Percentiles rank a stretch among this genome's conserved stretches.
These are phyloP conservation scores for Amphibalanus amphitrite DNA, from an alignment of 1,140 invertebrate genomes.

Conservation along the genomic window DNA sequence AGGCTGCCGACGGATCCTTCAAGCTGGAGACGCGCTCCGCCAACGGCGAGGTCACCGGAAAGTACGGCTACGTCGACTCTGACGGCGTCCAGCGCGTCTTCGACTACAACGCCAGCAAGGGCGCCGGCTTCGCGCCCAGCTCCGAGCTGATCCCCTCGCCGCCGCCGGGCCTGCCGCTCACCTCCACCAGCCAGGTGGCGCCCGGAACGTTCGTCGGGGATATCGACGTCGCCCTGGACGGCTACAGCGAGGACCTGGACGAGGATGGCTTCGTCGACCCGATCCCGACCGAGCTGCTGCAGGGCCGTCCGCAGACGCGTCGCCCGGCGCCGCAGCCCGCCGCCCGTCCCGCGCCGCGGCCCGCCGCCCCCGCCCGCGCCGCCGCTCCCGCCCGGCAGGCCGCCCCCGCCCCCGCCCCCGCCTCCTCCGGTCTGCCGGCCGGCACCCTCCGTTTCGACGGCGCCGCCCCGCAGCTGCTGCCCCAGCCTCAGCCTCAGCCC, in stretches of 20 bases:
- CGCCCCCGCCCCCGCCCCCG: constrained; percentile 2
- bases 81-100: constrained; percentile 62
- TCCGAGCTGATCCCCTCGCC: constrained; percentile 7
- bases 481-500: constrained; percentile 6
- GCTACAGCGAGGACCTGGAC: constrained; percentile 11
- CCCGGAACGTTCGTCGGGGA: background rate
- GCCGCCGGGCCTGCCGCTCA: constrained; percentile 5
- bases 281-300: constrained; percentile 5
- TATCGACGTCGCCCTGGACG: constrained; percentile 8
- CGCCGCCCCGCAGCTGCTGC: constrained; percentile 3
- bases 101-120: constrained; percentile 41
- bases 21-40: constrained; percentile 67
- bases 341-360: constrained; percentile 9
- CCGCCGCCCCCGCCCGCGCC: constrained; percentile 4
- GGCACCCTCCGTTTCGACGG: constrained; percentile 5
- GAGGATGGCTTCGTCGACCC: constrained; percentile 12
- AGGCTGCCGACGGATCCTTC: constrained; percentile 59
- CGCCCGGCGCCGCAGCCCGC: constrained; percentile 6
- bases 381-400: background rate
- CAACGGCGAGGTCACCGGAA: constrained; percentile 62
- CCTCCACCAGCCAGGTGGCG: constrained; percentile 4
- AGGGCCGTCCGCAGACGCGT: constrained; percentile 7
- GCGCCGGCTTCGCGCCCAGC: constrained; percentile 21
- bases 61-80: constrained; percentile 65
- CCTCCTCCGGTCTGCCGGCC: constrained; percentile 1